Evolutionary conservation across 2,888 invertebrate species (phyloP).

Genomic region (Andrena fulva): DNA sequence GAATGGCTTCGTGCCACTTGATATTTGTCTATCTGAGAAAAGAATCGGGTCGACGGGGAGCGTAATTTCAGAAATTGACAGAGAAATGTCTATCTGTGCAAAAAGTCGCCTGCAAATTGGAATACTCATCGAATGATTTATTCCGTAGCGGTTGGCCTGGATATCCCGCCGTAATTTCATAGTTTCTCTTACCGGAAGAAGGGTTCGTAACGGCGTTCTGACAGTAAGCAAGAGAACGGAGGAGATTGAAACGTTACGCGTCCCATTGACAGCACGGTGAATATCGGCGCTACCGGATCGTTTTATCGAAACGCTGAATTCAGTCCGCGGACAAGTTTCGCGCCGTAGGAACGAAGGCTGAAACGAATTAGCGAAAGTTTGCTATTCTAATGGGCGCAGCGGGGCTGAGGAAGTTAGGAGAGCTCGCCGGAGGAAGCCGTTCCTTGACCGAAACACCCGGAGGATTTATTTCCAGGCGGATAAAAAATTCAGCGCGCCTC

Average conservation of each 20-base stretch:
- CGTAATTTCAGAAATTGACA: constrained; percentile 11
- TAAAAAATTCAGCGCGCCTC: constrained; percentile 9
- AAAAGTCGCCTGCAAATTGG: constrained; percentile 26
- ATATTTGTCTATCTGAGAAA: neutral
- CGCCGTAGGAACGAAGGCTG: neutral
- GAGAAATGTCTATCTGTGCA: constrained; percentile 5
- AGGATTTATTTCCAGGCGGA: constrained; percentile 14
- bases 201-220: constrained; percentile 5
- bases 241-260: neutral
- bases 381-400: neutral
- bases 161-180: constrained; percentile 33
- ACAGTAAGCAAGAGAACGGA: neutral
- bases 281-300: no score
- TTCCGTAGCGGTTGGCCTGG: constrained; percentile 20
- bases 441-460: constrained; percentile 1
- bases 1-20: neutral
- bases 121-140: constrained; percentile 40
- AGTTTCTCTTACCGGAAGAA: constrained; percentile 38
- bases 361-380: neutral
- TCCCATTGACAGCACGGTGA: neutral
- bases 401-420: neutral
- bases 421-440: neutral
- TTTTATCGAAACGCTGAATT: neutral
- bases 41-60: constrained; percentile 7
- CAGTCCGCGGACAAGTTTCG: neutral